Base-by-base conservation (phyloP, 2,113 vertebrate species). In the Lipophrys pholis region DNA sequence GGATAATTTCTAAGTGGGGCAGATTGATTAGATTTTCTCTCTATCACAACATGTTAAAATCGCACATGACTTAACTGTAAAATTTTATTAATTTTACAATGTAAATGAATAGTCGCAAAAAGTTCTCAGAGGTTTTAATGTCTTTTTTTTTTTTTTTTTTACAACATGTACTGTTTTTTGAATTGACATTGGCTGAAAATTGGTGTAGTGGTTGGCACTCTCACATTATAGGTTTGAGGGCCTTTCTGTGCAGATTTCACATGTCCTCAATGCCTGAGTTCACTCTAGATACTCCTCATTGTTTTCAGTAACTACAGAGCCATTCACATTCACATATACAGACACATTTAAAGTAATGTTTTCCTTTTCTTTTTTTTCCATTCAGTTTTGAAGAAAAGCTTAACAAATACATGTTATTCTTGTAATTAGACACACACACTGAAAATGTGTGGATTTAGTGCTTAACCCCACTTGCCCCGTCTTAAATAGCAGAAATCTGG, bases 401-500 rank as follows among this genome's bases (percentile, higher is more conserved):
- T 4, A 6, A 11, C 9, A 16, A 51, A n/a, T 7, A 30, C 30
- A 48, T 17, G 53, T 36, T 6, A 45, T 56, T 15, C 45, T 17
- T 7, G 51, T 17, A 55, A 79, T 58, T 62, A 62, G 1, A 42
- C 56, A n/a, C 6, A 79, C 21, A 30, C 21, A 30, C 21, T 30
- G 21, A 16, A 73, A 59, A 63, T 39, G 49, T 51, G 11, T 21
- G 73, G 64, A 73, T 54, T 80, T 66, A 76, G 55, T 0, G n/a
- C 39, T 80, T 50, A 70, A 41, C 40, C 57, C 72, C 11, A 5
- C 54, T 78, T 65, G 61, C 42, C 61, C 61, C 50, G n/a, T 69
- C 38, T 66, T 71, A 65, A 78, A 69, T 5, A 36, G 58, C 11
- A 52, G 40, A 68, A 45, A 16, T 38, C 55, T 50, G 69, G 12